phyloP scores from a whole-genome alignment of 2,888 invertebrate genomes.

The Hydriomena furcata region DNA sequence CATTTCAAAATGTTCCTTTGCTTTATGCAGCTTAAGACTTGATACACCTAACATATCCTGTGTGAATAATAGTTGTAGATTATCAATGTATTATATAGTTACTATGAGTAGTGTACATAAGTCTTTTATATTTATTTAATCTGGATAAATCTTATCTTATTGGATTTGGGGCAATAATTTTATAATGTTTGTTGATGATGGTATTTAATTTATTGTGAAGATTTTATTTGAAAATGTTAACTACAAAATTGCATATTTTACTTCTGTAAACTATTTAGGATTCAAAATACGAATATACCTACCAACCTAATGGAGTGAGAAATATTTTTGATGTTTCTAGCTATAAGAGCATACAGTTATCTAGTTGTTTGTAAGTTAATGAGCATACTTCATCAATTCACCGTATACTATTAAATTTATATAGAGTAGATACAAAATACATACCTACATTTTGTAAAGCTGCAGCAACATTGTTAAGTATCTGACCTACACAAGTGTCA shows the following conservation, averaged over 20 bases:
- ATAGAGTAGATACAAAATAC: not conserved
- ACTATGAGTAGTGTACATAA: slow-evolving; percentile 68
- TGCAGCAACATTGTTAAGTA: slow-evolving; percentile 9
- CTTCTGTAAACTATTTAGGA: slow-evolving; percentile 1
- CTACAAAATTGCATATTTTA: slow-evolving; percentile 23
- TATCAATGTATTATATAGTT: slow-evolving; percentile 75
- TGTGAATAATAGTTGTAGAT: slow-evolving; percentile 76
- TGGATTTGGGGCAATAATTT: slow-evolving; percentile 71
- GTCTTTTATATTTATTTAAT: slow-evolving; percentile 49
- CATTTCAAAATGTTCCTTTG: slow-evolving; percentile 68
- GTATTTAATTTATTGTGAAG: slow-evolving; percentile 63
- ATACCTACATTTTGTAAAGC: slow-evolving; percentile 2
- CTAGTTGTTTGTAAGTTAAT: not conserved
- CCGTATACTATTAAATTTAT: no score
- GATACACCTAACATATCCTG: slow-evolving; percentile 70
- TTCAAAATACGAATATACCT: not conserved
- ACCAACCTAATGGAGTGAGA: not conserved
- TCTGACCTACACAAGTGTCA: slow-evolving; percentile 4
- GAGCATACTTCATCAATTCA: not conserved
- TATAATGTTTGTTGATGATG: slow-evolving; percentile 65
- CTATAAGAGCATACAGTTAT: not conserved
- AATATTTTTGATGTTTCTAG: not conserved
- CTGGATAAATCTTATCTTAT: slow-evolving; percentile 35
- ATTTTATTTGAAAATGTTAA: slow-evolving; percentile 53
- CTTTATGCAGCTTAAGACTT: slow-evolving; percentile 72